These are phyloP conservation scores for Rhingia rostrata DNA, from an alignment of 2,888 invertebrate species.

Conservation along the genomic window DNA sequence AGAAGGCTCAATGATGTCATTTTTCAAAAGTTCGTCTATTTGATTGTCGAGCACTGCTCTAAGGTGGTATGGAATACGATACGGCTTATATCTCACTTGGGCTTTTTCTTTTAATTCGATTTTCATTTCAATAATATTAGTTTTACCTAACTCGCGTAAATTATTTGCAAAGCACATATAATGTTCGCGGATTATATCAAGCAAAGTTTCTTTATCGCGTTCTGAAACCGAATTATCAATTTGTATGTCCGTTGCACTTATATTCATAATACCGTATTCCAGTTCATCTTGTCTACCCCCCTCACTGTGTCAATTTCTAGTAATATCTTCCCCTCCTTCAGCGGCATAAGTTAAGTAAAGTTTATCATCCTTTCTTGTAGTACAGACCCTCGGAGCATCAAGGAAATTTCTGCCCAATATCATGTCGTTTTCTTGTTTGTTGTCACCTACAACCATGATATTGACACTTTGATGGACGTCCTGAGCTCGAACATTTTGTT, in stretches of 20 bases:
- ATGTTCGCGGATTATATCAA: neutral
- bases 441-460: slow-evolving; percentile 39
- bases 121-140: slow-evolving; percentile 3
- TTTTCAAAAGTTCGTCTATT: slow-evolving; percentile 6
- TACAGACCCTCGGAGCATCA: slow-evolving; percentile 28
- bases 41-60: neutral
- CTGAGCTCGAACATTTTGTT: slow-evolving; percentile 2
- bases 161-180: slow-evolving; percentile 8
- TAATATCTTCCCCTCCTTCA: neutral
- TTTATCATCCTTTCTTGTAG: slow-evolving; percentile 21
- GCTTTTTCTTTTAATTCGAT: slow-evolving; percentile 16
- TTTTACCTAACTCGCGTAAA: slow-evolving; percentile 26
- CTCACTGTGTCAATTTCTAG: neutral
- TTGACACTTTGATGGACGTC: slow-evolving; percentile 27
- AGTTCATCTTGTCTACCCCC: neutral
- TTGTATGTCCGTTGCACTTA: neutral
- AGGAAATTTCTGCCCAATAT: slow-evolving; percentile 37
- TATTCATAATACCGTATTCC: neutral
- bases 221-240: neutral
- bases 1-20: slow-evolving; percentile 29
- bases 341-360: slow-evolving; percentile 15
- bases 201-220: slow-evolving; percentile 1
- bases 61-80: slow-evolving; percentile 12
- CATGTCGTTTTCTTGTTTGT: slow-evolving; percentile 29
- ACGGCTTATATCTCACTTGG: slow-evolving; percentile 13